Percentiles rank a stretch among this genome's conserved stretches.
Evolutionary conservation across 1,140 invertebrate species (phyloP).

Genomic region (Hylyphantes graminicola): DNA sequence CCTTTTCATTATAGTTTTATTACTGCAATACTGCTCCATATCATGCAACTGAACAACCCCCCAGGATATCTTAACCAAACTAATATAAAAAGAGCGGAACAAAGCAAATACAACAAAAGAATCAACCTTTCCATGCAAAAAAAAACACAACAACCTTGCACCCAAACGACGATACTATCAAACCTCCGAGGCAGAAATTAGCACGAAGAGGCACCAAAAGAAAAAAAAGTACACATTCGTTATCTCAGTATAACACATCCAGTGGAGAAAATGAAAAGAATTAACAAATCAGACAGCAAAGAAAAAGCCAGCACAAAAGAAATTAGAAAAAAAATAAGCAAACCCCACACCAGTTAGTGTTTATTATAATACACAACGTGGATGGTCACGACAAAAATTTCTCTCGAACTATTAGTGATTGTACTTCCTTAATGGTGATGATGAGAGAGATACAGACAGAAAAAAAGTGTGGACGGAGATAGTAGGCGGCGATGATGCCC

Average conservation of each 20-base stretch:
- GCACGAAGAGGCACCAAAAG: slow-evolving; percentile 26
- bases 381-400: slow-evolving; percentile 53
- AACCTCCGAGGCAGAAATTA: slow-evolving; percentile 22
- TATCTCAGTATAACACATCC: slow-evolving; percentile 19
- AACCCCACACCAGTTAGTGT: slow-evolving; percentile 29
- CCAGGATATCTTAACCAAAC: too few relatives aligned
- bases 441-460: slow-evolving; percentile 44
- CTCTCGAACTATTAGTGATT: slow-evolving; percentile 53
- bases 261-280: slow-evolving; percentile 52
- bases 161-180: too few relatives aligned
- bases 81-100: too few relatives aligned
- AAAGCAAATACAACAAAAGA: too few relatives aligned
- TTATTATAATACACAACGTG: slow-evolving; percentile 36
- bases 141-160: too few relatives aligned
- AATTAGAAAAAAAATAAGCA: slow-evolving; percentile 13
- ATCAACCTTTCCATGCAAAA: too few relatives aligned
- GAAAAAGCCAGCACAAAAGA: not conserved
- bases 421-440: slow-evolving; percentile 57
- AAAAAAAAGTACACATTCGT: slow-evolving; percentile 27
- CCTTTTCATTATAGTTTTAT: too few relatives aligned
- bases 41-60: too few relatives aligned
- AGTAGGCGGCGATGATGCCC: slow-evolving; percentile 54
- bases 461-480: slow-evolving; percentile 48
- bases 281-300: slow-evolving; percentile 24
- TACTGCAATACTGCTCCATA: too few relatives aligned